These are phyloP conservation scores for Heteromyza rotundicornis DNA, from an alignment of 2,888 invertebrate genomes.

Conservation along the genomic window DNA sequence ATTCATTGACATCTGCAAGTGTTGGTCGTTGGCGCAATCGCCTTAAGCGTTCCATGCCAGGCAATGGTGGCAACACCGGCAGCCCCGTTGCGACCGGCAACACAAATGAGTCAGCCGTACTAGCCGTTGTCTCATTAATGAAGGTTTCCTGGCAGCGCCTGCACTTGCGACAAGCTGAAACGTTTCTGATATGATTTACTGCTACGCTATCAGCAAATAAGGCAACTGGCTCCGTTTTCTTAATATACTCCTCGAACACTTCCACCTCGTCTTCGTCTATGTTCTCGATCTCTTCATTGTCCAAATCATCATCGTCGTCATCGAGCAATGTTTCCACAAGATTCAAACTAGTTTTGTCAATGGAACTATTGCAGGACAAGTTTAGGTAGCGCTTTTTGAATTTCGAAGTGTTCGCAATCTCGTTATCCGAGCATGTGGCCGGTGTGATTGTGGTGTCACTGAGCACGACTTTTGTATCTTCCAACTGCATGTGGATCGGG, in stretches of 20 bases:
- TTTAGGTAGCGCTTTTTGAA: conserved; percentile 23
- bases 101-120: conserved; percentile 34
- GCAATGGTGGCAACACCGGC: conserved; percentile 21
- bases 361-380: conserved; percentile 22
- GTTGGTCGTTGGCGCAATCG: conserved; percentile 33
- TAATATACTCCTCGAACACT: too few species aligned
- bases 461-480: neutral
- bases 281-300: neutral
- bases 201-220: neutral
- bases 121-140: conserved; percentile 27
- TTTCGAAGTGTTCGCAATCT: neutral
- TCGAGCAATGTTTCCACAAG: conserved; percentile 42
- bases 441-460: neutral
- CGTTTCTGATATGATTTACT: conserved; percentile 12
- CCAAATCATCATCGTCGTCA: conserved; percentile 26
- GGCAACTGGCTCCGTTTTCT: conserved; percentile 19
- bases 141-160: conserved; percentile 38
- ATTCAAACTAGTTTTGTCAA: conserved; percentile 40
- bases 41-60: conserved; percentile 32
- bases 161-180: conserved; percentile 39
- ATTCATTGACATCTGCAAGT: conserved; percentile 36
- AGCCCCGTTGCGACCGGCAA: conserved; percentile 36
- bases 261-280: conserved; percentile 7
- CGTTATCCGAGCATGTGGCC: neutral
- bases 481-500: neutral